Conservation (phyloP, 2,888 invertebrate species). For the Coremacera marginata region DNA sequence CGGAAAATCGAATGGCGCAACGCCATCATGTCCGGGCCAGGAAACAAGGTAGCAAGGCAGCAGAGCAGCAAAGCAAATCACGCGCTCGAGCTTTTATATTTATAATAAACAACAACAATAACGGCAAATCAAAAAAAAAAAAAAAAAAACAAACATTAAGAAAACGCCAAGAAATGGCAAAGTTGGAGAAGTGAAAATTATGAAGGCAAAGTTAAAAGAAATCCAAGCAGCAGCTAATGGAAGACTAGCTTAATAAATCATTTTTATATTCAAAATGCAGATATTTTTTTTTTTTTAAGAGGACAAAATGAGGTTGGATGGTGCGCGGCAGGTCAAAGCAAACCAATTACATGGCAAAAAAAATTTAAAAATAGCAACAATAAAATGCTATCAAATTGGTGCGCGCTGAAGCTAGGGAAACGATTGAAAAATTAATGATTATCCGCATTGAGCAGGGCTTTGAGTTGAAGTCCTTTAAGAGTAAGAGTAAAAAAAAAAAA, state of each 20-base stretch:
- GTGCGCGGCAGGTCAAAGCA: background rate
- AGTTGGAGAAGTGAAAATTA: background rate
- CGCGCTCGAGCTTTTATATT: background rate
- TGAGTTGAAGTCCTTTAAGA: background rate
- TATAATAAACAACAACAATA: background rate
- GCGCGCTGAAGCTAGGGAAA: background rate
- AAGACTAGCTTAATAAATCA: constrained; percentile 34
- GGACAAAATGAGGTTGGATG: background rate
- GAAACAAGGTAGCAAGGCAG: constrained; percentile 1
- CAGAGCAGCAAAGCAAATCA: background rate
- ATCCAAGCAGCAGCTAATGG: constrained; percentile 32
- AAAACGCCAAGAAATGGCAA: background rate
- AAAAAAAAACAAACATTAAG: background rate
- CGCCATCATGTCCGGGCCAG: background rate
- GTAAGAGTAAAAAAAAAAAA: background rate
- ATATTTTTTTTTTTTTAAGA: background rate
- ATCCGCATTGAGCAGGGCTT: constrained; percentile 15
- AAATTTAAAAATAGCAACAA: background rate
- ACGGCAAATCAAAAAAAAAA: constrained; percentile 2
- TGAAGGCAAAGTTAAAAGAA: constrained; percentile 1
- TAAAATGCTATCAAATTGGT: background rate
- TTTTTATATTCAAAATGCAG: background rate
- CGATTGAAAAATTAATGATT: constrained; percentile 37
- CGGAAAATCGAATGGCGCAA: constrained; percentile 39
- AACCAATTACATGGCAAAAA: background rate